Base-by-base conservation (phyloP, 2,888 invertebrate species). In the Sericinus montela region DNA sequence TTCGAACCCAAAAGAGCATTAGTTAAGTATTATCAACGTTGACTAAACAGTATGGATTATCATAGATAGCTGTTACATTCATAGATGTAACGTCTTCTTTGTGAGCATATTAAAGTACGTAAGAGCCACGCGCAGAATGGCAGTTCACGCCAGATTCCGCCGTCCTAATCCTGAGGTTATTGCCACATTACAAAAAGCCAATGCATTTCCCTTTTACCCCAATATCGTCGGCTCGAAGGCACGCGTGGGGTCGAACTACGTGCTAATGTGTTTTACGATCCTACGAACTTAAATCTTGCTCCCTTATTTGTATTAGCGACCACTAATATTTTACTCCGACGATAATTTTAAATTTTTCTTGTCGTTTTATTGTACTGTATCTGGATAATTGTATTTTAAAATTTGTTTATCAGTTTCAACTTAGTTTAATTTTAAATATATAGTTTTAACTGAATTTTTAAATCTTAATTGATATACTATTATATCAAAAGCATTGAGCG, bases 261-360 rank as follows among this genome's bases (percentile, higher is more conserved):
- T 88, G 86, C 76, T 82, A 84, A 86, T 84, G 80, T 76, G 72
- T 79, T 83, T 85, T 83, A 86, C 70, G 79, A 75, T 60, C 69
- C 63, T 57, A 59, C 63, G 62, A 62, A 67, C 72, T 75, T 63
- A 60, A 69, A 71, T 69, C 71, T 73, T 62, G 52, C 59, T 59
- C 58, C 59, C 67, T 66, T 72, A 63, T 68, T 64, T 69, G 65
- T 60, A 59, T 65, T 58, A 54, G 55, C 48, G 54, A 14, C 41
- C 46, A 45, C 45, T 48, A 37, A 44, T 37, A 37, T 48, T 45
- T 36, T 25, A 29, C 32, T 30, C 32, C 5, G 25, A 4, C 3
- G 23, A 23, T 5, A 23, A 23, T 23, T 23, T 5, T 23, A 23
- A 3, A 23, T 6, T 23, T 23, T 5, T 23, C 6, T 23, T 3